phyloP scores from a whole-genome alignment of 1,140 invertebrate genomes.

The Microplitis demolitor region DNA sequence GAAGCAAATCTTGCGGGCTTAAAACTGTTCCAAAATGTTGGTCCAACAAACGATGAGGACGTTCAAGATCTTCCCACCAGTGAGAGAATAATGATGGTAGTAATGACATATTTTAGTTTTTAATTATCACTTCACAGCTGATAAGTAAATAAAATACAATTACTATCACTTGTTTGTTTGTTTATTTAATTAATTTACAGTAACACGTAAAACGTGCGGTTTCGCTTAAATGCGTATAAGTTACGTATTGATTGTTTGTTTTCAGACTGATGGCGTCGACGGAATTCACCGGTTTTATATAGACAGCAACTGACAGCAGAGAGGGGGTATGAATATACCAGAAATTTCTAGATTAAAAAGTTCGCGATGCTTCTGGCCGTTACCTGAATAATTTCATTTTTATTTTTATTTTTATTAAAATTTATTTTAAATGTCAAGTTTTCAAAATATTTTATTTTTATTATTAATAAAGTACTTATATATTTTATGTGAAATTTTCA shows the following conservation, averaged over 20 bases:
- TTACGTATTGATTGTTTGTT: background rate
- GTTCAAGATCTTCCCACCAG: constrained; percentile 52
- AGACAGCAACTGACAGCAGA: background rate
- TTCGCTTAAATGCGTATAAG: background rate
- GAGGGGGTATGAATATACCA: background rate
- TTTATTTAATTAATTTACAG: background rate
- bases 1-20: background rate
- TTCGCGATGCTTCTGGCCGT: too few relatives aligned
- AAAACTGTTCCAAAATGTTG: background rate
- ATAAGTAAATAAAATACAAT: background rate
- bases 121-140: background rate
- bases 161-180: background rate
- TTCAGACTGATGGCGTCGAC: background rate
- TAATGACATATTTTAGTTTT: constrained; percentile 45
- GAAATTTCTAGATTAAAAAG: background rate
- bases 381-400: too few relatives aligned
- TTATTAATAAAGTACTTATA: too few relatives aligned
- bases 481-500: too few relatives aligned
- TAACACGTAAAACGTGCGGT: background rate
- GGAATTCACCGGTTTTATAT: background rate
- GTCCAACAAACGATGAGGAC: constrained; percentile 44
- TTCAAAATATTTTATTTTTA: too few relatives aligned
- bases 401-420: too few relatives aligned
- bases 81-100: constrained; percentile 54
- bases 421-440: too few relatives aligned